Evolutionary conservation across 2,888 invertebrate genomes (phyloP), one percentile per base, ranked within the genome.

Genomic region (Melikaiella ostensackeni): DNA sequence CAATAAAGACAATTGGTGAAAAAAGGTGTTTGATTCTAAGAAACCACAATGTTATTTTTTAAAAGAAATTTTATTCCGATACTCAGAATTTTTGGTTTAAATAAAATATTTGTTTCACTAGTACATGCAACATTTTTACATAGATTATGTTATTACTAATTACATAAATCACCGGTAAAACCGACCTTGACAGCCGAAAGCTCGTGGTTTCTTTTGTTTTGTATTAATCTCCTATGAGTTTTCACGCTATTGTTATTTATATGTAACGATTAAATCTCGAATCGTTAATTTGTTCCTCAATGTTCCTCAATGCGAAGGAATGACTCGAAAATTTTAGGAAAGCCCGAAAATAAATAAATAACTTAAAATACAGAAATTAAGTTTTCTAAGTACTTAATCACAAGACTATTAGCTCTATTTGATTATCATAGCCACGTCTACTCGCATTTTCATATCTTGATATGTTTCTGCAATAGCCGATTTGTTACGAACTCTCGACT

Each of bases 311-410:
- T 62, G 11, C 11, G 50, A 59, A 59, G 27, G 27, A 59, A 59
- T 27, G 8, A 55, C 7, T 27, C 59, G 70, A 21, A 21, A 55
- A 19, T 27, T 66, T 46, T 19, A 30, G 16, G 16, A 50, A 46
- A 33, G 30, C n/a, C 27, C 27, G 27, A 59, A 24, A 70, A 70
- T 70, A 70, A 70, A 70, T 70, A 70, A 70, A 70, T 70, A 70
- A 70, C 50, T 70, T 70, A 70, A 50, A 50, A 30, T 33, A 70
- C 13, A 55, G 30, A 70, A 70, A 70, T 70, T 30, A 70, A 50
- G 70, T 50, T 50, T 70, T 70, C 70, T 70, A 70, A 70, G 70
- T 70, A 70, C 70, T 30, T 70, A 70, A 70, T 50, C n/a, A 70
- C 19, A 70, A 46, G 30, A 30, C 30, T 50, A 70, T 8, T 11